Evolutionary conservation across 2,888 invertebrate species (phyloP).

Genomic region (Tiliacea citrago): DNA sequence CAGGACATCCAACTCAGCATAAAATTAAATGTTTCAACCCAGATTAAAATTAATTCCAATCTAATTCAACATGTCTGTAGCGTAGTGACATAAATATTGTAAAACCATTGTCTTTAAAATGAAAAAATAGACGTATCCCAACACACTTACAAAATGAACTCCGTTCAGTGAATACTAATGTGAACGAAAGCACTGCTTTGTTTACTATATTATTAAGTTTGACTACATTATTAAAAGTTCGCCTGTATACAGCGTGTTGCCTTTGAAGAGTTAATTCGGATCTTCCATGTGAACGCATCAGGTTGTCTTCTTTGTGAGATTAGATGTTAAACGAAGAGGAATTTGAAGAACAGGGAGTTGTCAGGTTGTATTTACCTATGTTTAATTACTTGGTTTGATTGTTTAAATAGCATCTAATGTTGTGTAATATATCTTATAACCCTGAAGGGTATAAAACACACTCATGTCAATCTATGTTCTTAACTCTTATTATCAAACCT

Average conservation of each 20-base stretch:
- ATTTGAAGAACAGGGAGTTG: constrained; percentile 17
- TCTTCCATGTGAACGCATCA: constrained; percentile 46
- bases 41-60: not conserved
- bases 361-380: not conserved
- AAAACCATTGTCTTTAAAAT: constrained; percentile 15
- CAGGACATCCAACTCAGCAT: not conserved
- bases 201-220: constrained; percentile 65
- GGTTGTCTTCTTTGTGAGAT: constrained; percentile 43
- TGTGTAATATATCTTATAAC: not conserved
- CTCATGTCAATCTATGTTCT: not conserved
- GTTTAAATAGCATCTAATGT: not conserved
- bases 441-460: not conserved
- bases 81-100: not conserved
- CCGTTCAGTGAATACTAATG: constrained; percentile 63
- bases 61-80: not conserved
- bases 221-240: constrained; percentile 66
- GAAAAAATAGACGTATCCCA: constrained; percentile 32
- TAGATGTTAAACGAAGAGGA: constrained; percentile 31
- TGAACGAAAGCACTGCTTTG: constrained; percentile 50
- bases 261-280: constrained; percentile 52
- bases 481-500: not conserved
- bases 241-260: constrained; percentile 42
- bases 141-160: constrained; percentile 50
- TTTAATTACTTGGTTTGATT: not conserved
- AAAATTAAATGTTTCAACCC: not conserved